phyloP scores from a whole-genome alignment of 1,140 invertebrate genomes.

The Apolygus lucorum region DNA sequence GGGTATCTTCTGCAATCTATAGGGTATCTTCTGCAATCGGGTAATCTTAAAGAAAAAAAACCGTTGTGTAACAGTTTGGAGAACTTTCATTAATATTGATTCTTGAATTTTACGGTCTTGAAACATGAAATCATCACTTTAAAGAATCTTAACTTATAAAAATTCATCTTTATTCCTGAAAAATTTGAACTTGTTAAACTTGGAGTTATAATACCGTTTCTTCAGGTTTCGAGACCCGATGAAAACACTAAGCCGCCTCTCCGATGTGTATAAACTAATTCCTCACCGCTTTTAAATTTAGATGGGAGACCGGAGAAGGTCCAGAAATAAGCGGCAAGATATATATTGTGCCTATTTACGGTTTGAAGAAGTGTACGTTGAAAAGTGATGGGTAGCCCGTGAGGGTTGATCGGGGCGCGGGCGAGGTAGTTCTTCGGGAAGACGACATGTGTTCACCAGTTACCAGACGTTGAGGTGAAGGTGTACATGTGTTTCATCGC shows the following conservation, averaged over 20 bases:
- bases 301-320: neutral
- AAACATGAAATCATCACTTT: too few species aligned
- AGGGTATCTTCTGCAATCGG: too few species aligned
- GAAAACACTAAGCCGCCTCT: neutral
- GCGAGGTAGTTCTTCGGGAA: neutral
- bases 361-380: neutral
- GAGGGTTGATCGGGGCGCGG: neutral
- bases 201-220: too few species aligned
- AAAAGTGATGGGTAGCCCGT: neutral
- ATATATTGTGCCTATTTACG: conserved; percentile 8
- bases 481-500: conserved; percentile 2
- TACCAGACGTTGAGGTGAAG: neutral
- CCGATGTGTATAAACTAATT: conserved; percentile 5
- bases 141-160: too few species aligned
- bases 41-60: too few species aligned
- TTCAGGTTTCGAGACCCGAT: too few species aligned
- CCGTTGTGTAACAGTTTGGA: too few species aligned
- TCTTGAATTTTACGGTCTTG: too few species aligned
- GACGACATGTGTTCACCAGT: conserved; percentile 6
- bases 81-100: too few species aligned
- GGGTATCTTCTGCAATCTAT: too few species aligned
- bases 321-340: conserved; percentile 3
- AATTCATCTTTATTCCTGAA: too few species aligned
- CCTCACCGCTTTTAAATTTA: conserved; percentile 7
- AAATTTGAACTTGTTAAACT: too few species aligned